A percentile compares a stretch with the other conserved stretches of the same genome.
Evolutionary conservation across 2,797 vertebrate genomes (phyloP).

Genomic region (Hyperoplus immaculatus): DNA sequence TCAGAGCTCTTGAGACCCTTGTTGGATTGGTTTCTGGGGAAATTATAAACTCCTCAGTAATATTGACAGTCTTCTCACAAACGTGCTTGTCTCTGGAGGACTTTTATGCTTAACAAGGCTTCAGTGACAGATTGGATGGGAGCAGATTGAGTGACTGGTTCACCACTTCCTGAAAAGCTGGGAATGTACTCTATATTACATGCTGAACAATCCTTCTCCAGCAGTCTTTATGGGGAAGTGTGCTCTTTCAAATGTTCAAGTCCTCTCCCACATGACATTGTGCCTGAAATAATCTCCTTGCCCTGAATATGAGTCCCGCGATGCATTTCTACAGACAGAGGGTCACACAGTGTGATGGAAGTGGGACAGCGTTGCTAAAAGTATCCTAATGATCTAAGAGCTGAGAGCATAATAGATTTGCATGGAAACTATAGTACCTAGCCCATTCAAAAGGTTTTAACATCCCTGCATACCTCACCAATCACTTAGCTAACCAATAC

Average conservation of each 20-base stretch:
- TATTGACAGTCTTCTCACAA: conserved; percentile 64
- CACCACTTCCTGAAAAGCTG: conserved; percentile 39
- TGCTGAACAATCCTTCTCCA: conserved; percentile 42
- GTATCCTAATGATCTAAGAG: conserved; percentile 54
- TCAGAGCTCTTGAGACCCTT: conserved; percentile 54
- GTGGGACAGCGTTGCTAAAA: conserved; percentile 73
- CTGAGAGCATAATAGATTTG: conserved; percentile 46
- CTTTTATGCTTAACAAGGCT: conserved; percentile 54
- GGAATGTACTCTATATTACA: conserved; percentile 35
- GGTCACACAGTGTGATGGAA: conserved; percentile 78
- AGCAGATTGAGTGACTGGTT: conserved; percentile 46
- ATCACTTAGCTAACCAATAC: conserved; percentile 22
- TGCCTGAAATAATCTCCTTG: conserved; percentile 83
- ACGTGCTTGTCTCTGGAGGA: conserved; percentile 54
- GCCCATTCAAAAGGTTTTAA: conserved; percentile 18
- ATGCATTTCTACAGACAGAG: conserved; percentile 63
- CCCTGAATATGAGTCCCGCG: conserved; percentile 77
- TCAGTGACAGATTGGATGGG: conserved; percentile 56
- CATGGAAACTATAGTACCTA: conserved; percentile 27
- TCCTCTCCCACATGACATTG: conserved; percentile 67
- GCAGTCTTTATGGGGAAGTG: conserved; percentile 57
- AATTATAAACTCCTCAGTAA: conserved; percentile 64
- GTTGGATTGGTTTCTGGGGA: conserved; percentile 63
- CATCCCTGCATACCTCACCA: neutral
- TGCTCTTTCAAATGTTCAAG: conserved; percentile 48